A percentile compares a stretch with the other conserved stretches of the same genome.
These are phyloP conservation scores for Carcina quercana DNA, from an alignment of 2,888 invertebrate genomes.

Conservation along the genomic window DNA sequence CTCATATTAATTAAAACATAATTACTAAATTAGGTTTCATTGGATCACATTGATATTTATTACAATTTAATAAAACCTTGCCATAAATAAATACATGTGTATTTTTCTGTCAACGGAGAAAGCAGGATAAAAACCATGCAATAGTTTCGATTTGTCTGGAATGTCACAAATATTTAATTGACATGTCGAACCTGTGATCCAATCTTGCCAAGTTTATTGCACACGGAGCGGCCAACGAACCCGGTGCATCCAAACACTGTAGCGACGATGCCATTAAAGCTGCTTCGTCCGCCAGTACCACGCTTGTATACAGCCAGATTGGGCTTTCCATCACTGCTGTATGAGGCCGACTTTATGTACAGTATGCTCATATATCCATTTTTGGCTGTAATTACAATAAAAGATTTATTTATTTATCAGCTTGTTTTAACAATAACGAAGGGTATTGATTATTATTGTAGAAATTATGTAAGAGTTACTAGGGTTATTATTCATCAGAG, in stretches of 20 bases:
- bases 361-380: constrained; percentile 55
- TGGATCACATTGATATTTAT: no score
- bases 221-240: constrained; percentile 90
- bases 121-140: no score
- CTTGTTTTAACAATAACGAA: background rate
- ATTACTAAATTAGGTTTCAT: no score
- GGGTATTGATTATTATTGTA: background rate
- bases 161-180: no score
- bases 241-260: constrained; percentile 98
- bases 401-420: background rate
- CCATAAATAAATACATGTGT: no score
- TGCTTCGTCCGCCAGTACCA: constrained; percentile 94
- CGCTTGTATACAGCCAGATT: constrained; percentile 82
- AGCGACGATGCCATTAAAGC: constrained; percentile 97
- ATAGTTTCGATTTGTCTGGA: no score
- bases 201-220: constrained; percentile 91
- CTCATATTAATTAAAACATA: no score
- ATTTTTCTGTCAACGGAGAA: no score
- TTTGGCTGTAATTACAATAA: constrained; percentile 37
- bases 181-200: constrained; percentile 92
- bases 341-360: constrained; percentile 64
- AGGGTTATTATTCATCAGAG: constrained; percentile 10
- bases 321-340: constrained; percentile 69
- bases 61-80: no score
- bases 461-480: constrained; percentile 55